phyloP scores from a whole-genome alignment of 1,140 invertebrate species.

The Rhopalosiphum padi region DNA sequence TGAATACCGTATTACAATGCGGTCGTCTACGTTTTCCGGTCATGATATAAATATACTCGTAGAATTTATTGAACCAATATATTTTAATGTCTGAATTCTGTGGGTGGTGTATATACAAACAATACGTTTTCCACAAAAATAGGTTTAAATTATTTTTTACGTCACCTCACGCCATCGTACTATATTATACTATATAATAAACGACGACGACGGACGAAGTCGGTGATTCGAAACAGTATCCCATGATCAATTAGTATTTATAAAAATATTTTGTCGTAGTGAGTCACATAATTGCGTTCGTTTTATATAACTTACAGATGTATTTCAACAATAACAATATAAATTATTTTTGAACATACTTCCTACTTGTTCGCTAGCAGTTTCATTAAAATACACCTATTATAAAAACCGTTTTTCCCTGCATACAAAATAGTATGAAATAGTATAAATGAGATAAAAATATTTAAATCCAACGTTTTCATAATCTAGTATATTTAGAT shows the following conservation, averaged over 20 bases:
- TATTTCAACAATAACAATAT: neutral
- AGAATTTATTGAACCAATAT: neutral
- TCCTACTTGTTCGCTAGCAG: neutral
- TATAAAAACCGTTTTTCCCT: neutral
- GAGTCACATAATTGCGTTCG: neutral
- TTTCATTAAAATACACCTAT: neutral
- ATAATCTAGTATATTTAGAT: neutral
- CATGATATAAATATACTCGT: neutral
- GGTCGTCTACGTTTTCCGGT: neutral
- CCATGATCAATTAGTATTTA: neutral
- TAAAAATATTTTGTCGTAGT: neutral
- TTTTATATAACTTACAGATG: neutral
- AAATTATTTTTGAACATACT: neutral
- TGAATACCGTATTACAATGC: neutral
- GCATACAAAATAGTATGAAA: no score
- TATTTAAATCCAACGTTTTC: neutral
- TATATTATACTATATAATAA: neutral
- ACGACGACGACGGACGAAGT: neutral
- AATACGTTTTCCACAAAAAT: neutral
- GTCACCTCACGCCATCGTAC: neutral
- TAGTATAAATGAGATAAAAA: neutral
- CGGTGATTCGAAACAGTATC: neutral
- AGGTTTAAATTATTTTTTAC: neutral
- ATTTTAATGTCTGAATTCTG: conserved; percentile 9
- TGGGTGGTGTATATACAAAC: neutral